Evolutionary conservation across 2,888 invertebrate genomes (phyloP).

Genomic region (Rhopalosiphum nymphaeae): DNA sequence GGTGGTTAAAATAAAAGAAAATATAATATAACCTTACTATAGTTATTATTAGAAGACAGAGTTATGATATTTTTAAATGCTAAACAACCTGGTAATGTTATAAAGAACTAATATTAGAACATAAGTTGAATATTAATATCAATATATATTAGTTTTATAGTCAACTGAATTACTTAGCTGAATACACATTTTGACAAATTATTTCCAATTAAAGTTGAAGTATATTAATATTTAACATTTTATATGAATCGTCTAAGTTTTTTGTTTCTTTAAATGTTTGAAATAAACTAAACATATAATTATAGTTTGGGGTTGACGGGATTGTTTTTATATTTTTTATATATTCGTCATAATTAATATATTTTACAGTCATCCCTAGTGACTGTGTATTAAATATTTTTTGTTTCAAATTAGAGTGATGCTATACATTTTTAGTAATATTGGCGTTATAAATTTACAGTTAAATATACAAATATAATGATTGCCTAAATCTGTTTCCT

Average conservation of each 20-base stretch:
- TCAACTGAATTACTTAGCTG: neutral
- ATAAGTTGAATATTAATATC: neutral
- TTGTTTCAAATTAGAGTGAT: neutral
- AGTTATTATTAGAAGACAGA: neutral
- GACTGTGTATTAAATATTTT: neutral
- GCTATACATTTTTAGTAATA: neutral
- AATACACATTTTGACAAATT: neutral
- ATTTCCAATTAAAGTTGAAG: neutral
- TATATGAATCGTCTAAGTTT: neutral
- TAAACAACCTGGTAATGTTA: neutral
- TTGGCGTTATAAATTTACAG: neutral
- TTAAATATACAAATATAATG: neutral
- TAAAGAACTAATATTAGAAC: neutral
- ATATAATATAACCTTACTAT: neutral
- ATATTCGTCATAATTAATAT: neutral
- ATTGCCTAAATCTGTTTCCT: neutral
- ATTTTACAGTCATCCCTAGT: neutral
- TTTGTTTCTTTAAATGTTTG: neutral
- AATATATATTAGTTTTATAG: neutral
- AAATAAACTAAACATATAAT: neutral
- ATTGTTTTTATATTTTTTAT: neutral
- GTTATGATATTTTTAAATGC: neutral
- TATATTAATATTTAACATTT: neutral
- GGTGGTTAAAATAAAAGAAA: neutral
- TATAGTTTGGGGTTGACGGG: neutral